These are phyloP conservation scores for Arvicanthis niloticus DNA, from an alignment of 2,113 vertebrate species.

Conservation along the genomic window DNA sequence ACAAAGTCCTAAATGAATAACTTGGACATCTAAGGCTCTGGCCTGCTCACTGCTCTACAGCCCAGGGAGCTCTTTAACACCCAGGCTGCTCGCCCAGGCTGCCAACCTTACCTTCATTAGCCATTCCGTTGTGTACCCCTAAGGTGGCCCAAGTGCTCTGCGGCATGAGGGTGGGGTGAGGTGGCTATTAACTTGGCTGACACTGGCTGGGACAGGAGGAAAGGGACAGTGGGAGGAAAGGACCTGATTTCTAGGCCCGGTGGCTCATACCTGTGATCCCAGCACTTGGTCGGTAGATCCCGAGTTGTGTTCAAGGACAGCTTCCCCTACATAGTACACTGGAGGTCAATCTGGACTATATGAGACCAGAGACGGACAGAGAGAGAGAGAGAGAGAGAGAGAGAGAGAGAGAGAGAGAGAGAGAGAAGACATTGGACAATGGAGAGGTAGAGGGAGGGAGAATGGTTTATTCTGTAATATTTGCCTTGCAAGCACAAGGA, in stretches of 20 bases:
- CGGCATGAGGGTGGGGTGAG: not conserved
- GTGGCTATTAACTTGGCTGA: not conserved
- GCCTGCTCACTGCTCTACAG: not conserved
- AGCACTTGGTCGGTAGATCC: not conserved
- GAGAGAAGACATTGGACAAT: too few species aligned
- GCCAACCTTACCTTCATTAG: not conserved
- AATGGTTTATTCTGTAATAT: not conserved
- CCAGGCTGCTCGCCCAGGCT: not conserved
- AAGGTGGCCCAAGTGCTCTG: rapidly evolving
- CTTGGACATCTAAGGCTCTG: not conserved
- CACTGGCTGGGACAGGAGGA: not conserved
- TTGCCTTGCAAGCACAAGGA: not conserved
- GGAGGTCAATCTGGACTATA: not conserved
- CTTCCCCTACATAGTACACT: not conserved
- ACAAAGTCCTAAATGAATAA: not conserved
- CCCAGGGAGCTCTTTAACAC: too few species aligned
- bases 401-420: too few species aligned
- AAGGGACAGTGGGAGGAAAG: rapidly evolving
- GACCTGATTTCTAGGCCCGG: not conserved
- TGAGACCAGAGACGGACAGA: too few species aligned
- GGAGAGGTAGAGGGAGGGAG: not conserved
- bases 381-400: too few species aligned
- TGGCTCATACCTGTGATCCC: not conserved
- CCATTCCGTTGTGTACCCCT: not conserved
- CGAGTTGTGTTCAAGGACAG: not conserved